Base-by-base conservation (phyloP, 2,113 vertebrate species). In the Phalacrocorax aristotelis region DNA sequence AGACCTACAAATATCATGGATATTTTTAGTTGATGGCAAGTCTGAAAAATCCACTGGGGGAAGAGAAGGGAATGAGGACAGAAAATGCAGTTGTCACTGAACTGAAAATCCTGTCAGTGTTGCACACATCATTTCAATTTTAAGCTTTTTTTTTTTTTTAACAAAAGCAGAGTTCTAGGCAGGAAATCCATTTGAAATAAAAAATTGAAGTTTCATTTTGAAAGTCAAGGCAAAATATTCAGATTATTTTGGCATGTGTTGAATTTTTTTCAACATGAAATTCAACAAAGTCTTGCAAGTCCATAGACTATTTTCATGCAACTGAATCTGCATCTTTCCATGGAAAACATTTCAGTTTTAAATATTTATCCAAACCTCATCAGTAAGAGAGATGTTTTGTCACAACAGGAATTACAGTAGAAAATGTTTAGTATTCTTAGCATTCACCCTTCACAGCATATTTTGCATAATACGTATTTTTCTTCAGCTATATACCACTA, bases 81-180 rank as follows among this genome's bases (percentile, higher is more conserved):
- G 76, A 95, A 95, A 97, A 97, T 97, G 87, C 79, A 94, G 88
- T 78, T 96, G 82, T 90, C 93, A 88, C 58, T 66, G 64, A 94
- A 90, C 21, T 66, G 88, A 96, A 96, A 97, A 91, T 93, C 49
- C 62, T 95, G 87, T 91, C 90, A 91, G 66, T 91, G 48, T 83
- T 93, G 87, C 58, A 94, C 70, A 90, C 40, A 91, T 90, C 40
- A 79, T 88, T 87, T 84, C 52, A 61, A 91, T 85, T 87, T 61
- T 79, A 58, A 93, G 61, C 1, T 14, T 38, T 44, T 44, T 48
- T 83, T 83, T 78, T 82, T 85, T 79, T 89, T 91, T 51, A 49
- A 46, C 36, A 34, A 91, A 96, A 97, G 19, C 49, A 76, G 70
- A 93, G 55, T 87, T 93, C 72, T 78, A 81, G 46, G 69, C 89